phyloP scores from a whole-genome alignment of 2,113 vertebrate genomes.

The western clawed frog (Xenopus tropicalis) region UCB_Xtro_10.0 CM004444.2:169179001-169179500 shows the following conservation, averaged over 20 bases:
- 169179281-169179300: too few relatives aligned
- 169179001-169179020: neutral
- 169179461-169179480: too few relatives aligned
- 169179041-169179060: conserved; percentile 1
- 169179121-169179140: conserved; percentile 18
- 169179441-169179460: too few relatives aligned
- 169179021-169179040: conserved; percentile 6
- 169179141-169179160: conserved; percentile 33
- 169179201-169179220: conserved; percentile 23
- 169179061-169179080: conserved; percentile 27
- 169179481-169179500: too few relatives aligned
- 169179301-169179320: too few relatives aligned
- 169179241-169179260: neutral
- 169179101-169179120: conserved; percentile 24
- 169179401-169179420: too few relatives aligned
- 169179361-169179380: too few relatives aligned
- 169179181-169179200: neutral
- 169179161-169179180: neutral
- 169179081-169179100: conserved; percentile 26
- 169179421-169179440: too few relatives aligned
- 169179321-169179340: too few relatives aligned
- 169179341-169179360: too few relatives aligned
- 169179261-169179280: too few relatives aligned
- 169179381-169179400: too few relatives aligned
- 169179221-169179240: conserved; percentile 9